These are phyloP conservation scores for Merluccius polli DNA, from an alignment of 2,797 vertebrate genomes.

Conservation along the genomic window DNA sequence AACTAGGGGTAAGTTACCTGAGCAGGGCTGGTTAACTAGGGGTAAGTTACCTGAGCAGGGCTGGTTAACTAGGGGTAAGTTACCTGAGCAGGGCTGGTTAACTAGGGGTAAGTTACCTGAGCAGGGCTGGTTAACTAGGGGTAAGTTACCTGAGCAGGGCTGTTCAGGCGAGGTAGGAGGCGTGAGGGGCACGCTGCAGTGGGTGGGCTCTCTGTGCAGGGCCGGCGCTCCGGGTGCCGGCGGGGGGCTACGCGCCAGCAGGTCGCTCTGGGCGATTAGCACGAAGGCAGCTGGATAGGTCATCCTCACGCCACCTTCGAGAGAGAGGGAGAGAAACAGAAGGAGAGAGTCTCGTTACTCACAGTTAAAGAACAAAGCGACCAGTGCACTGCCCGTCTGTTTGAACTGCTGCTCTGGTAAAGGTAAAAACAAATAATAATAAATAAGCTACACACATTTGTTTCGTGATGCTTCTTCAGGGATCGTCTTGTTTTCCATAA, in stretches of 20 bases:
- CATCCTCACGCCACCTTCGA: slow-evolving; percentile 92
- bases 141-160: slow-evolving; percentile 81
- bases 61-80: no score
- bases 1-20: no score
- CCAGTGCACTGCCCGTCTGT: neutral
- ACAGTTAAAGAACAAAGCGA: neutral
- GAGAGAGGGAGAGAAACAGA: slow-evolving; percentile 9
- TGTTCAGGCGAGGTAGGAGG: slow-evolving; percentile 95
- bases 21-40: no score
- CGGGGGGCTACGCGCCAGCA: slow-evolving; percentile 81
- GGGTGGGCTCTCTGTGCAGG: slow-evolving; percentile 82
- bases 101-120: no score
- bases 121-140: no score
- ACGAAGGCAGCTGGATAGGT: slow-evolving; percentile 96
- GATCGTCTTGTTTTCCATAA: neutral
- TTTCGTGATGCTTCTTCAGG: neutral
- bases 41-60: no score
- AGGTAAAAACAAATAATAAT: neutral
- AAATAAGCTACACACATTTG: neutral
- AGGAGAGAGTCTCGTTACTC: neutral
- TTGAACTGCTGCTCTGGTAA: neutral
- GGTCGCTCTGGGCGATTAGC: slow-evolving; percentile 91
- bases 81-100: no score
- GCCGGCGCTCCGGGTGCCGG: slow-evolving; percentile 74
- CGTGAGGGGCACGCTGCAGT: slow-evolving; percentile 91